These are phyloP conservation scores for Channa maculata DNA, from an alignment of 2,113 vertebrate species.

Conservation along the genomic window DNA sequence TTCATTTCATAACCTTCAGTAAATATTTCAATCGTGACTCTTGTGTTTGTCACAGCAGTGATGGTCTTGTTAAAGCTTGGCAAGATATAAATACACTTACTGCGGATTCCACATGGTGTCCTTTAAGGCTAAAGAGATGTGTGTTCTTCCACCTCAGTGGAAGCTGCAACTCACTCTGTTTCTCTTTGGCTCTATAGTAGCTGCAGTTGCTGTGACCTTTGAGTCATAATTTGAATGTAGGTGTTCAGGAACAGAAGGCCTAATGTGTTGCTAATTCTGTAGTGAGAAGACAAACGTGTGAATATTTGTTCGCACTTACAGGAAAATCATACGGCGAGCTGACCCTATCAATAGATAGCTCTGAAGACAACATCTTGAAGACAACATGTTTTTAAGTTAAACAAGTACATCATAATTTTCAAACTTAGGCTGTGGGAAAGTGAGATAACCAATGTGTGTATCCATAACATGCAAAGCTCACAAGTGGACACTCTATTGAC, in stretches of 20 bases:
- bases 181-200: not conserved
- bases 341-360: not conserved
- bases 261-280: not conserved
- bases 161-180: slow-evolving; percentile 7
- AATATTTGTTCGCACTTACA: too few species aligned
- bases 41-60: slow-evolving; percentile 39
- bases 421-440: too few species aligned
- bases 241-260: not conserved
- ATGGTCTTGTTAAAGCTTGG: slow-evolving; percentile 24
- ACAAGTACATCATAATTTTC: too few species aligned
- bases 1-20: slow-evolving; percentile 28
- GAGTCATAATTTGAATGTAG: not conserved
- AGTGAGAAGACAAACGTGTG: too few species aligned
- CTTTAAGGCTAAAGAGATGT: slow-evolving; percentile 19
- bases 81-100: slow-evolving; percentile 1
- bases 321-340: not conserved
- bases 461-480: too few species aligned
- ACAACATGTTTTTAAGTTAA: too few species aligned
- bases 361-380: too few species aligned
- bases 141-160: slow-evolving; percentile 48
- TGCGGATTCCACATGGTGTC: slow-evolving; percentile 30
- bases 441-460: too few species aligned
- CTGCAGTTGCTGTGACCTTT: not conserved
- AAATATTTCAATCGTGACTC: slow-evolving; percentile 51
- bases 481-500: too few species aligned